Percentiles rank a stretch among this genome's conserved stretches.
Evolutionary conservation across 2,797 vertebrate genomes (phyloP).

Genomic region (Sparus aurata): DNA sequence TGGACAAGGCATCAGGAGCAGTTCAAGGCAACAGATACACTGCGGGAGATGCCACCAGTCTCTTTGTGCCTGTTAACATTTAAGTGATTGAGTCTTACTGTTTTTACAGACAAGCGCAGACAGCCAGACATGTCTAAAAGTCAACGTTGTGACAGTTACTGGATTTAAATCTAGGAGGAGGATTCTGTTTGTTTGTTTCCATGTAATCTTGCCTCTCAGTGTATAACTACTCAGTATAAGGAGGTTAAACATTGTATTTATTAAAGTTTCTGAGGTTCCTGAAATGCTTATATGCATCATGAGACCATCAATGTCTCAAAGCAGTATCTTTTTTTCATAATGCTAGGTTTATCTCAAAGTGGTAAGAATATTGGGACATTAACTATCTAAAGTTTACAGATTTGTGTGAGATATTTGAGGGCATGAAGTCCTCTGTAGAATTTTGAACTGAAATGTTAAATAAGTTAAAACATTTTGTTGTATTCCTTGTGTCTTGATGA

Average conservation of each 20-base stretch:
- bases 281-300: slow-evolving; percentile 49
- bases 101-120: slow-evolving; percentile 35
- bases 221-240: slow-evolving; percentile 38
- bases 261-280: slow-evolving; percentile 63
- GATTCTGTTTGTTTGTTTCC: slow-evolving; percentile 49
- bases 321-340: slow-evolving; percentile 39
- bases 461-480: slow-evolving; percentile 11
- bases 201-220: slow-evolving; percentile 45
- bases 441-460: slow-evolving; percentile 36
- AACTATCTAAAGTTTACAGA: slow-evolving; percentile 59
- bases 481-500: slow-evolving; percentile 46
- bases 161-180: slow-evolving; percentile 40
- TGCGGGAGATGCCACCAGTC: slow-evolving; percentile 41
- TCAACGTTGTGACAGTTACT: slow-evolving; percentile 56
- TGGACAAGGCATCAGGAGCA: slow-evolving; percentile 36
- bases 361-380: slow-evolving; percentile 27
- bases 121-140: slow-evolving; percentile 38
- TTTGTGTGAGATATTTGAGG: slow-evolving; percentile 48
- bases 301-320: slow-evolving; percentile 34
- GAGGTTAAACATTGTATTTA: slow-evolving; percentile 72
- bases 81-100: slow-evolving; percentile 39
- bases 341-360: slow-evolving; percentile 48
- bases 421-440: slow-evolving; percentile 46
- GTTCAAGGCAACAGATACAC: slow-evolving; percentile 53
- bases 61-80: slow-evolving; percentile 68